These are phyloP conservation scores for Charanyca ferruginea DNA, from an alignment of 2,888 invertebrate species.

Conservation along the genomic window DNA sequence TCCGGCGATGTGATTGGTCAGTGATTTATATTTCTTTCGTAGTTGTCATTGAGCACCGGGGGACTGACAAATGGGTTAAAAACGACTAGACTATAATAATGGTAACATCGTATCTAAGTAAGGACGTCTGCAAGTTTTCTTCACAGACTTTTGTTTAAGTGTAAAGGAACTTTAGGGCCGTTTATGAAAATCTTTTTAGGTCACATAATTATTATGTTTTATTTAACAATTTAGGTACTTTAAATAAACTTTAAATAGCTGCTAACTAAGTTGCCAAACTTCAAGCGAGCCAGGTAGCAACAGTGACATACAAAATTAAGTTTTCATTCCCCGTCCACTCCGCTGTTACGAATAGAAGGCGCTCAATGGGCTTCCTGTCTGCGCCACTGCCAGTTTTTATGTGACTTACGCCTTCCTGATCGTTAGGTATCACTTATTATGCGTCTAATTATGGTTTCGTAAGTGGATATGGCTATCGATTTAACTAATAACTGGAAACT, in stretches of 20 bases:
- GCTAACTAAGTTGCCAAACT: neutral
- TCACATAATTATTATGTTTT: too few relatives aligned
- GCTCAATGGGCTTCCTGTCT: constrained; percentile 59
- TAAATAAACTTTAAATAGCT: too few relatives aligned
- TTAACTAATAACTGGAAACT: constrained; percentile 46
- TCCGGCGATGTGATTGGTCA: constrained; percentile 38
- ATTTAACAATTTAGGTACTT: too few relatives aligned
- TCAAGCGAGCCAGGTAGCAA: constrained; percentile 33
- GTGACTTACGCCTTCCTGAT: constrained; percentile 61
- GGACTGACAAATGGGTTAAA: constrained; percentile 36
- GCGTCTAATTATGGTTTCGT: constrained; percentile 58
- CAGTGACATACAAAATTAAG: constrained; percentile 48
- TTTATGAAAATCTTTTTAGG: too few relatives aligned
- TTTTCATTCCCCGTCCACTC: constrained; percentile 45
- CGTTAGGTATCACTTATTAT: constrained; percentile 54
- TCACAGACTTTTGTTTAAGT: neutral
- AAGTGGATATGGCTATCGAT: constrained; percentile 49
- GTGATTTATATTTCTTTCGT: constrained; percentile 53
- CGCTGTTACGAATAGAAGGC: constrained; percentile 46
- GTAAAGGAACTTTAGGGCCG: too few relatives aligned
- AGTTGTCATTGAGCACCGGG: constrained; percentile 22
- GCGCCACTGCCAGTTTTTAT: constrained; percentile 49
- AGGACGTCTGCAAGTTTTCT: neutral
- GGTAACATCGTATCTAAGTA: neutral
- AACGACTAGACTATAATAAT: constrained; percentile 24